Percentiles rank a stretch among this genome's conserved stretches.
Evolutionary conservation across 2,888 invertebrate species (phyloP).

Genomic region (Argyra leucocephala): DNA sequence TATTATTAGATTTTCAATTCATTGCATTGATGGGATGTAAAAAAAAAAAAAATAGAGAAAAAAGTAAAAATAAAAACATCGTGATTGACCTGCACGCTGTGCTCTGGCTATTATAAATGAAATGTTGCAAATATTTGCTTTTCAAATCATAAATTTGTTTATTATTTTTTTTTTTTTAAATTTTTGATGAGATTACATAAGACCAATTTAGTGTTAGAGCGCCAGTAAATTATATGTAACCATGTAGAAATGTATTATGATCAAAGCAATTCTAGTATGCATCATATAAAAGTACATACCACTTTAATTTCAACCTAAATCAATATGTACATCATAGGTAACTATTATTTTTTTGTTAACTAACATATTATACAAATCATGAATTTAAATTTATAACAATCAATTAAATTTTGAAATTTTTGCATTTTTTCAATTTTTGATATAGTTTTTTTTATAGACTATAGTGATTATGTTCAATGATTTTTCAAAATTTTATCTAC

Average conservation of each 20-base stretch:
- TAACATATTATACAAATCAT: too few relatives aligned
- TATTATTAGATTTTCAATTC: not conserved
- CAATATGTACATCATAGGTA: too few relatives aligned
- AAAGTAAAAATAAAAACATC: not conserved
- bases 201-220: not conserved
- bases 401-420: too few relatives aligned
- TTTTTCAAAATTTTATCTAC: too few relatives aligned
- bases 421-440: too few relatives aligned
- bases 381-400: too few relatives aligned
- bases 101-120: not conserved
- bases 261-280: not conserved
- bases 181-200: not conserved
- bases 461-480: too few relatives aligned
- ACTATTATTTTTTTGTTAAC: too few relatives aligned
- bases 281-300: too few relatives aligned
- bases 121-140: conserved; percentile 6
- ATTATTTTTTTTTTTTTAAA: not conserved
- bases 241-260: not conserved
- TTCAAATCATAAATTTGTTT: not conserved
- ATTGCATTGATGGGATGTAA: not conserved
- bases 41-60: not conserved
- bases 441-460: too few relatives aligned
- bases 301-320: too few relatives aligned
- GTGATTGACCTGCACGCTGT: conserved; percentile 12
- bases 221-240: not conserved